Evolutionary conservation across 2,797 vertebrate genomes (phyloP).

Genomic region (Eurystomus glaucurus): DNA sequence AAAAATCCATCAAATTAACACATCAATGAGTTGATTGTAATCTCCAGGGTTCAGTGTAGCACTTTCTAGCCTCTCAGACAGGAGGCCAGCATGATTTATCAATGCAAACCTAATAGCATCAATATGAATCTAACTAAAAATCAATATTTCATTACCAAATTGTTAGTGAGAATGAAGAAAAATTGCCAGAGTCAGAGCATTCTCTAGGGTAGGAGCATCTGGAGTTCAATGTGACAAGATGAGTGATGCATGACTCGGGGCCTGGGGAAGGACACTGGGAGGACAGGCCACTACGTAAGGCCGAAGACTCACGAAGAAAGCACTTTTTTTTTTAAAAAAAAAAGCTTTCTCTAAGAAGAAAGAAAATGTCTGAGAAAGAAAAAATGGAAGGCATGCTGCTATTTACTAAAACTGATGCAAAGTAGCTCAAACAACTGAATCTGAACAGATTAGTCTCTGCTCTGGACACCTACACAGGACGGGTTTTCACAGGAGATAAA

Average conservation of each 20-base stretch:
- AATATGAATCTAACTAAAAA: conserved; percentile 99
- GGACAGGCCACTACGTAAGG: conserved; percentile 93
- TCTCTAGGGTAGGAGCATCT: conserved; percentile 98
- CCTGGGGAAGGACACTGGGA: conserved; percentile 95
- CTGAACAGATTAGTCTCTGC: conserved; percentile 5
- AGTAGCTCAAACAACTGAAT: conserved; percentile 61
- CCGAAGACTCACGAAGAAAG: conserved; percentile 82
- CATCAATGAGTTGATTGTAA: conserved; percentile 99
- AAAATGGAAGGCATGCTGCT: neutral
- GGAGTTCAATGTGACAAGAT: conserved; percentile 99
- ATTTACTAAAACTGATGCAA: conserved; percentile 70
- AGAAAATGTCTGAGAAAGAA: conserved; percentile 50
- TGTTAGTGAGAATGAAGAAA: conserved; percentile 99
- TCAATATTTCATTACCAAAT: conserved; percentile 99
- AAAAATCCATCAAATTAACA: conserved; percentile 99
- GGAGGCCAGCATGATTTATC: conserved; percentile 97
- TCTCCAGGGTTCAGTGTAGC: conserved; percentile 91
- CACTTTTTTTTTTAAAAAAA: conserved; percentile 9
- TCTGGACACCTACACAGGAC: conserved; percentile 1
- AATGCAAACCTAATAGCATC: conserved; percentile 99
- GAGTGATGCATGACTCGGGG: conserved; percentile 96
- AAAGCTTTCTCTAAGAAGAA: conserved; percentile 70
- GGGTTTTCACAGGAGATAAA: conserved; percentile 34
- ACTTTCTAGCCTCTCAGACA: conserved; percentile 89
- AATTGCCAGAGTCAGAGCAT: conserved; percentile 94